Evolutionary conservation across 2,797 vertebrate species (phyloP), one percentile per base, ranked within the genome.

Genomic region (Protonibea diacanthus): DNA sequence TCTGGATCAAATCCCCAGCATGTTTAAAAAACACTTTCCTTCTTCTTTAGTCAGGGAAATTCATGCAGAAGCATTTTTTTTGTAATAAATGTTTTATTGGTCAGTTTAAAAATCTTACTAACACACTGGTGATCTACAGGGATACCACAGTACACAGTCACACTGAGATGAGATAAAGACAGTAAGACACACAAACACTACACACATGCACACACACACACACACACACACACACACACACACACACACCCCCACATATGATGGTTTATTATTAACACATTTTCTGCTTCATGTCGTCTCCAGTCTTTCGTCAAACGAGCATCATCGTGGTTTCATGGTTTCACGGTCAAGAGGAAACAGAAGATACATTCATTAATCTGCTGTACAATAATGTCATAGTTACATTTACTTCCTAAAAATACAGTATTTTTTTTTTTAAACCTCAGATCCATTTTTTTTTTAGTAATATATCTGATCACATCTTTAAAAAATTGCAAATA

Each of bases 301-400:
- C 82, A 76, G 74, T 86, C 77, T 71, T 82, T 86, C 53, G 15
- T 88, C 78, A 89, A 83, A 86, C 74, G 40, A 83, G 80, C 86
- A 89, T 87, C 72, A 83, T 88, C 81, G 85, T 85, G 88, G 77
- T 88, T 92, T 90, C 82, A 85, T 86, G 89, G 78, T 88, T 92
- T 90, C 71, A 86, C 85, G 65, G 83, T 89, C 83, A 86, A 91
- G 88, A 92, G 82, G 90, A 93, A 92, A 93, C 88, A 84, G 84
- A 93, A 88, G 87, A 92, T 95, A 96, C 95, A 95, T 95, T 95
- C 96, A 94, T 80, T 93, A 88, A 93, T 91, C 89, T 88, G 87
- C 90, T 93, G 92, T 90, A 94, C 89, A 93, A 89, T 88, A 88
- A 74, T 89, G 69, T 65, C 52, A 80, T 71, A 70, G 82, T 86